Evolutionary conservation across 1,140 invertebrate species (phyloP), one percentile per base, ranked within the genome.

Genomic region (Protaetia brevitarsis): DNA sequence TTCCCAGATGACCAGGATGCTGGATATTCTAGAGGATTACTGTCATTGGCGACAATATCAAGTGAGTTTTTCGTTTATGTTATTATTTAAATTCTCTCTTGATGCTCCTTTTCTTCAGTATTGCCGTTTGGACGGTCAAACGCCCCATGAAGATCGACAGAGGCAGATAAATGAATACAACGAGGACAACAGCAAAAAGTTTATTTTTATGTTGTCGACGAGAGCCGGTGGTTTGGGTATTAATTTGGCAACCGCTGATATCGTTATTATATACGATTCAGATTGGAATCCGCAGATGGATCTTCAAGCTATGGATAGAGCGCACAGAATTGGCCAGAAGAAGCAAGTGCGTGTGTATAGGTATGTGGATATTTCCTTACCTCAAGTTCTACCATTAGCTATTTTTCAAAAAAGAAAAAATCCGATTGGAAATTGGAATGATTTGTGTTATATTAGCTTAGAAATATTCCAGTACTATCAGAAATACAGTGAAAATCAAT

Each of bases 221-320:
- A 84, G 98, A 68, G 98, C 98, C 63, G 98, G 98, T 67, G 98
- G 98, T 77, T 82, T 99, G 41, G 98, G 98, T 74, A 99, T 99
- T 72, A 99, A 99, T 81, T 86, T 99, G 73, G 96, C 96, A 0
- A 98, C 97, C 0, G 98, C 98, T 1, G 97, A 99, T 81, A 93
- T 98, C 37, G 98, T 99, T 29, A 95, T 99, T 66, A 88, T 99
- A 34, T 99, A 93, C 73, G 98, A 99, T 78, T 98, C 96, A 0
- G 98, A 99, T 82, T 99, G 97, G 97, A 99, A 99, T 86, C 98
- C 97, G 0, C 97, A 99, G 79, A 95, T 96, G 88, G 96, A 99
- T 83, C 82, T 99, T 19, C 97, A 99, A 80, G 97, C 97, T 67
- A 94, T 93, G 90, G 98, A 99, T 82, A 86, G 98, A 74, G 98